A percentile compares a stretch with the other conserved stretches of the same genome.
phyloP scores from a whole-genome alignment of 2,797 vertebrate genomes.

The Pseudopleuronectes americanus region DNA sequence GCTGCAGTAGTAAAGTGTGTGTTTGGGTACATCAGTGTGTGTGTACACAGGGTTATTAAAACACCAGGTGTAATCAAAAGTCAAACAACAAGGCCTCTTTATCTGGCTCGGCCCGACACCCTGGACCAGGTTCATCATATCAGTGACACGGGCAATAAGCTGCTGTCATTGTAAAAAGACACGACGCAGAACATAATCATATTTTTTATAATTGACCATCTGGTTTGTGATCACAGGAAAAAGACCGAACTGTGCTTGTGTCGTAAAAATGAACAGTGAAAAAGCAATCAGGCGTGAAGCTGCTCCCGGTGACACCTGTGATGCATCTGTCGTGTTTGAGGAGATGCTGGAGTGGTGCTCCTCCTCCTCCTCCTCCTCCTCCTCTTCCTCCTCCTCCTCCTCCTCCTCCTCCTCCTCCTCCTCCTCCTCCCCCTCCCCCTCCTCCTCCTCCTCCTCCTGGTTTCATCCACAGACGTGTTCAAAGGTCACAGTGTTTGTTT shows the following conservation, averaged over 20 bases:
- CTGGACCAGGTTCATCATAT: not conserved
- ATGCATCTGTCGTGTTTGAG: no score
- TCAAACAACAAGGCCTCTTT: constrained; percentile 65
- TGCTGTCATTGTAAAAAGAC: not conserved
- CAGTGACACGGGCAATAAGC: not conserved
- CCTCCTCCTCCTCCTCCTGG: not conserved
- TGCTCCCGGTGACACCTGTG: no score
- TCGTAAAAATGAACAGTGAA: no score
- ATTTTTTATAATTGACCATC: no score
- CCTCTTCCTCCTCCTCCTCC: no score
- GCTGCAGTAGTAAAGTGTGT: constrained; percentile 53
- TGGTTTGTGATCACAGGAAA: no score
- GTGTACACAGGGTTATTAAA: constrained; percentile 74
- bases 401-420: no score
- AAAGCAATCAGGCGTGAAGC: no score
- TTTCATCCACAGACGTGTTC: not conserved
- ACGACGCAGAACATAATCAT: no score
- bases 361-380: no score
- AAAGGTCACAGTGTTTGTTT: constrained; percentile 2
- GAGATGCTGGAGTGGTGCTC: no score
- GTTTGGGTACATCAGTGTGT: constrained; percentile 56
- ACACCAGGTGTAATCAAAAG: constrained; percentile 57
- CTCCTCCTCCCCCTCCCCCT: no score
- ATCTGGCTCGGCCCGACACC: constrained; percentile 20
- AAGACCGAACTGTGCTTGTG: not conserved